Conservation (phyloP, 2,113 vertebrate species). For the Nanorana parkeri region DNA sequence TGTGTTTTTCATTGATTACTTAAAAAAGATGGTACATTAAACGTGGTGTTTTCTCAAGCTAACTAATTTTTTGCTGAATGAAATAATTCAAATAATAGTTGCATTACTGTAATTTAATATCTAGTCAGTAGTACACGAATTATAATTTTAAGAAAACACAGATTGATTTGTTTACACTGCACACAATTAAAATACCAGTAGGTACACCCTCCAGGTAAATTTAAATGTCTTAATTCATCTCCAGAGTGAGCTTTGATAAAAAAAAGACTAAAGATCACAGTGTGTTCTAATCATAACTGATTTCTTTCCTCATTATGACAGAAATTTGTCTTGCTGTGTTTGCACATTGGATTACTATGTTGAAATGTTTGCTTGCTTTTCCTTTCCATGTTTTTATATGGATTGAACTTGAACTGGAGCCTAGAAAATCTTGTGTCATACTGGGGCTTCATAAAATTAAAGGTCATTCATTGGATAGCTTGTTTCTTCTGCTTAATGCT, state of each 20-base stretch:
- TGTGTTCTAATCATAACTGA: constrained; percentile 36
- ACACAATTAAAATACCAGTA: neutral
- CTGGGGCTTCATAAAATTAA: constrained; percentile 22
- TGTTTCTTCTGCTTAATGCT: constrained; percentile 21
- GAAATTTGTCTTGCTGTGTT: constrained; percentile 36
- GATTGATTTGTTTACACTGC: neutral
- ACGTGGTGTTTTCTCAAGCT: no score
- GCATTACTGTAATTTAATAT: no score
- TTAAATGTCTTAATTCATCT: neutral
- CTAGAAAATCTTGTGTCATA: constrained; percentile 23
- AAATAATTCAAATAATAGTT: no score
- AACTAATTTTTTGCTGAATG: no score
- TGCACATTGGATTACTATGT: constrained; percentile 39
- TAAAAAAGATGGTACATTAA: no score
- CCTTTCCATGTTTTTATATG: constrained; percentile 37
- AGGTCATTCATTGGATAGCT: constrained; percentile 39
- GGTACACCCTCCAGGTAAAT: neutral
- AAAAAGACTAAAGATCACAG: neutral
- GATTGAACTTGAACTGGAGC: constrained; percentile 35
- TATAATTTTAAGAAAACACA: neutral
- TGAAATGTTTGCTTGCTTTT: constrained; percentile 25
- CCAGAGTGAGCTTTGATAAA: neutral
- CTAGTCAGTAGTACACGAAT: no score
- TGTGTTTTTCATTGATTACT: no score
- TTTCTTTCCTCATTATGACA: constrained; percentile 36